Base-by-base conservation (phyloP, 2,888 invertebrate genomes). In the Diplazon laetatorius region DNA sequence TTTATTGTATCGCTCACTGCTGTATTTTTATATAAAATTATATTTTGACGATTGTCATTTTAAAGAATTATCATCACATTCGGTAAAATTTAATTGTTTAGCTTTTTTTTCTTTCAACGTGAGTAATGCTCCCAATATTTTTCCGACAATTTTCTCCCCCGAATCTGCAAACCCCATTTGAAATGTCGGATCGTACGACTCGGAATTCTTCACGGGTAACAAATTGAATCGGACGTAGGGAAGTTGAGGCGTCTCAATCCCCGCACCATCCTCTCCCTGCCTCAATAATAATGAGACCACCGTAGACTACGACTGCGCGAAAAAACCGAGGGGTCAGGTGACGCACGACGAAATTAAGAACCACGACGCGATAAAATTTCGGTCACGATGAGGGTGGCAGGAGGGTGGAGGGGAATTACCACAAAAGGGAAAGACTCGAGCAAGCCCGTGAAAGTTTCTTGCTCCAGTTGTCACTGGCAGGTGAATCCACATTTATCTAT, bases 391-490 rank as follows among this genome's bases (percentile, higher is more conserved):
- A 42, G 55, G 30, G 8, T 9, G 37, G 10, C 6, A 2, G n/a
- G 6, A 30, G 30, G 30, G 30, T 30, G 6, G 30, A 30, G 2
- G 30, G 4, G 30, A n/a, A n/a, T n/a, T 10, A 8, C 6, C 2
- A 16, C 5, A 14, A 9, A 9, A 14, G 25, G 50, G 57, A 37
- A 59, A 55, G 46, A 63, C 68, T 69, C 25, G 39, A 16, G 35
- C 42, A 30, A 65, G 44, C 35, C 44, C 44, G 39, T 44, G 39
- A 70, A 62, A 74, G 70, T 69, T 75, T 68, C 60, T 55, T 42
- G 48, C 30, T 30, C 39, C 30, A 50, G 62, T 77, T 73, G 69
- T 74, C 80, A 66, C 52, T 70, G 48, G 46, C 74, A 74, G 74
- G 57, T 71, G 68, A 70, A 48, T 44, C 46, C 57, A 48, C 42